Evolutionary conservation across 2,113 vertebrate species (phyloP).

Genomic region (Cnemophilus loriae): DNA sequence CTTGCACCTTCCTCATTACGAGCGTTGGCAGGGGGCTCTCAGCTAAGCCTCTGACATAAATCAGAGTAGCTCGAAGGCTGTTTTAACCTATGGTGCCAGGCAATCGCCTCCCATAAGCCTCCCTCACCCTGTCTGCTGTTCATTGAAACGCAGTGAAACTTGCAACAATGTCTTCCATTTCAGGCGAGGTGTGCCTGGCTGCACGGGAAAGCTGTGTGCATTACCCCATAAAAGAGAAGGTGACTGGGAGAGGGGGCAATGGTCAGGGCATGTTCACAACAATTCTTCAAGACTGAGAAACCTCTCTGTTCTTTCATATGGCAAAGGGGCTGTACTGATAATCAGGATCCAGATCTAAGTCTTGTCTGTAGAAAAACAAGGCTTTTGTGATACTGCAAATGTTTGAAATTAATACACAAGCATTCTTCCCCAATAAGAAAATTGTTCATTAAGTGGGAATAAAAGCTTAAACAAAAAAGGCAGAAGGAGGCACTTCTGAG

Average conservation of each 20-base stretch:
- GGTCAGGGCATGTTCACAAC: neutral
- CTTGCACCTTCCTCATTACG: neutral
- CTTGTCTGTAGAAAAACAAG: neutral
- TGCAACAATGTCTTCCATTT: neutral
- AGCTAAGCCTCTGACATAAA: neutral
- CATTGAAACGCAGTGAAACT: neutral
- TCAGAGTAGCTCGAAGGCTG: neutral
- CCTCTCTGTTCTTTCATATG: neutral
- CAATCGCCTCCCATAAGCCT: neutral
- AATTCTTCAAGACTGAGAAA: neutral
- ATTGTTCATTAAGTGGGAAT: slow-evolving; percentile 5
- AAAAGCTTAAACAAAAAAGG: slow-evolving; percentile 27
- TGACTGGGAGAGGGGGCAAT: neutral
- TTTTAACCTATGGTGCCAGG: neutral
- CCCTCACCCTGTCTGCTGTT: neutral
- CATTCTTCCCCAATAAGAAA: slow-evolving; percentile 6
- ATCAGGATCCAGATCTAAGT: neutral
- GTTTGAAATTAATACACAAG: neutral
- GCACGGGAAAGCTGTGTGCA: neutral
- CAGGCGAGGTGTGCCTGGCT: neutral
- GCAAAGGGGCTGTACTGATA: neutral
- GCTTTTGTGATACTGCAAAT: neutral
- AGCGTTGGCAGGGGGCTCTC: neutral
- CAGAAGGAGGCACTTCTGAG: slow-evolving; percentile 32
- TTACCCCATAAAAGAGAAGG: neutral